phyloP scores from a whole-genome alignment of 2,888 invertebrate genomes.

The Liposcelis brunnea region DNA sequence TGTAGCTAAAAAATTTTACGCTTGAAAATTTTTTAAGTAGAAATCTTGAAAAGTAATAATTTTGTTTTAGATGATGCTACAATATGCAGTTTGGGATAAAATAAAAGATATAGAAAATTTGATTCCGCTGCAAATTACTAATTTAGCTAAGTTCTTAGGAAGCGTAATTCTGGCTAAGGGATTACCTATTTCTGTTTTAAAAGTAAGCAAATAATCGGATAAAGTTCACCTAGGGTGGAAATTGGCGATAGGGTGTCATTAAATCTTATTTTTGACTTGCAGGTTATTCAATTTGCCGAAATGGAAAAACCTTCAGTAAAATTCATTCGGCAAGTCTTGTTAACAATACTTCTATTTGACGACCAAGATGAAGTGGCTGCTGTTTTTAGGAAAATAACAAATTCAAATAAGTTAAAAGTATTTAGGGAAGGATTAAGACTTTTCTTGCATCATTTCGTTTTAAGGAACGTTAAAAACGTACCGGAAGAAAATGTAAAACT shows the following conservation, averaged over 20 bases:
- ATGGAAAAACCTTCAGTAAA: conserved; percentile 61
- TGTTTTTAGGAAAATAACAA: conserved; percentile 53
- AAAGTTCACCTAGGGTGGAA: neutral
- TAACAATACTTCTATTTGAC: conserved; percentile 51
- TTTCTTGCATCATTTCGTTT: conserved; percentile 73
- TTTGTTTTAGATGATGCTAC: conserved; percentile 51
- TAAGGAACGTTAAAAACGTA: conserved; percentile 41
- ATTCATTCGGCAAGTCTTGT: conserved; percentile 59
- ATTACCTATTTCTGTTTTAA: conserved; percentile 64
- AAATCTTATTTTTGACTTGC: conserved; percentile 18
- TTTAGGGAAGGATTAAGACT: conserved; percentile 69
- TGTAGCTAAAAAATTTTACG: conserved; percentile 13
- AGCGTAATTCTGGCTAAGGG: conserved; percentile 65
- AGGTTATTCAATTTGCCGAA: conserved; percentile 76
- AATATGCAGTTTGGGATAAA: conserved; percentile 83
- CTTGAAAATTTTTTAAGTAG: neutral
- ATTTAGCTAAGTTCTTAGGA: conserved; percentile 60
- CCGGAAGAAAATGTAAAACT: conserved; percentile 20
- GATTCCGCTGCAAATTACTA: conserved; percentile 42
- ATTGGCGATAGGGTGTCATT: neutral
- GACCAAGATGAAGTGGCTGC: conserved; percentile 37
- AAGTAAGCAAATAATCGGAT: conserved; percentile 36
- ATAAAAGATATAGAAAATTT: conserved; percentile 58
- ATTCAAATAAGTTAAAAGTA: conserved; percentile 53
- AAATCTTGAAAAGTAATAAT: too few relatives aligned